Base-by-base conservation (phyloP, 2,888 invertebrate species). In the Notodonta dromedarius region DNA sequence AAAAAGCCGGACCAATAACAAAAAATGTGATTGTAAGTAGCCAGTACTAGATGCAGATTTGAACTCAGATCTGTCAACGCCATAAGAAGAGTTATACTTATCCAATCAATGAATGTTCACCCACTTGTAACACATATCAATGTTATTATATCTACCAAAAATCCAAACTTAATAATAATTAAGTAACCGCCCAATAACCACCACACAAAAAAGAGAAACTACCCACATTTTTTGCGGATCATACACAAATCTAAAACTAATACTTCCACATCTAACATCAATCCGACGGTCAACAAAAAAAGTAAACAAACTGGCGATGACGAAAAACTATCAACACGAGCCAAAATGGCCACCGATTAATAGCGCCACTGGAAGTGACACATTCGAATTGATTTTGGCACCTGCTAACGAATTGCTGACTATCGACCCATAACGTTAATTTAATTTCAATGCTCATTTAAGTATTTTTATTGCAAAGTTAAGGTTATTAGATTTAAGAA, bases 211-310 rank as follows among this genome's bases (percentile, higher is more conserved):
- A 44, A 9, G n/a, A 13, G n/a, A n/a, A 46, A 46, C n/a, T 46
- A 46, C 13, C 12, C 39, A 32, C 56, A 62, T 59, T 77, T 73
- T 80, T 74, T 77, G 74, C 66, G 57, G 39, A 74, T 77, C 53
- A n/a, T 76, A 73, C 74, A 71, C 60, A 61, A 61, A 65, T 63
- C 64, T 70, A 73, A 73, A 80, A 80, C 79, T 71, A 81, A 82
- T 83, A 74, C 74, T 72, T 72, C 74, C 70, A 79, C 74, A 83
- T 81, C 80, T 69, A 74, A 78, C 78, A 80, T 83, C 80, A 80
- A 84, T 86, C 85, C 82, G 71, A 77, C 73, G 70, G 79, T 62
- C 59, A 78, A 69, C 77, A 89, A 91, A 91, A 90, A 89, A 84
- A 69, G 79, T 85, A 88, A 87, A 87, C 84, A 89, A 88, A 88